Evolutionary conservation across 2,888 invertebrate species (phyloP), one percentile per base, ranked within the genome.

Genomic region (Tanypteryx hageni): DNA sequence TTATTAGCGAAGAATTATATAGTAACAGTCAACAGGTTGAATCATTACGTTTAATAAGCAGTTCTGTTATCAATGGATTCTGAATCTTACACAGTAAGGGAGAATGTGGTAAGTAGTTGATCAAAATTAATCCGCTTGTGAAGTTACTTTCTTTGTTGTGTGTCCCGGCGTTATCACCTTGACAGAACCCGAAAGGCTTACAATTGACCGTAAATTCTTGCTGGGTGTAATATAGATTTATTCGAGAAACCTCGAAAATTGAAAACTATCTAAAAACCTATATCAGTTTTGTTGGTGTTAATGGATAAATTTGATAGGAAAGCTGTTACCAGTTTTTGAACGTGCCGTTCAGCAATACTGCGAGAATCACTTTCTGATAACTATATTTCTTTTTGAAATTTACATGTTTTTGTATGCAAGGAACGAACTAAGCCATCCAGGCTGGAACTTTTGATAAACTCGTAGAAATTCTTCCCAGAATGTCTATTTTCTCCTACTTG

Each of bases 1-100:
- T 31, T 18, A 64, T n/a, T 89, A 68, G 14, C n/a, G 61, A 18
- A 31, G 64, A 61, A 64, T 44, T 64, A 61, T 56, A 31, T 16
- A 64, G 44, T 44, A 89, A 64, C 64, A 89, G 89, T 89, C 89
- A 89, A 89, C 89, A 89, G 89, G 89, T 89, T 89, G 89, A 89
- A 64, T 18, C 89, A n/a, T 89, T 44, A 10, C 68, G 31, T n/a
- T 5, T 27, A 68, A 11, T 64, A 83, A 83, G 57, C 83, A 85
- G 64, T 31, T 61, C 61, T 44, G 56, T 44, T 64, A 61, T 89
- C 89, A 64, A 89, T 89, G 89, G 89, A 89, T 61, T 89, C 89
- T 22, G 89, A 89, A 56, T 89, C 89, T 44, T 89, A 44, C 56
- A 31, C 89, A 10, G 68, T 89, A 4, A 89, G 64, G 89, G 89